phyloP scores from a whole-genome alignment of 2,797 vertebrate genomes.

The Philypnodon macrostomus region DNA sequence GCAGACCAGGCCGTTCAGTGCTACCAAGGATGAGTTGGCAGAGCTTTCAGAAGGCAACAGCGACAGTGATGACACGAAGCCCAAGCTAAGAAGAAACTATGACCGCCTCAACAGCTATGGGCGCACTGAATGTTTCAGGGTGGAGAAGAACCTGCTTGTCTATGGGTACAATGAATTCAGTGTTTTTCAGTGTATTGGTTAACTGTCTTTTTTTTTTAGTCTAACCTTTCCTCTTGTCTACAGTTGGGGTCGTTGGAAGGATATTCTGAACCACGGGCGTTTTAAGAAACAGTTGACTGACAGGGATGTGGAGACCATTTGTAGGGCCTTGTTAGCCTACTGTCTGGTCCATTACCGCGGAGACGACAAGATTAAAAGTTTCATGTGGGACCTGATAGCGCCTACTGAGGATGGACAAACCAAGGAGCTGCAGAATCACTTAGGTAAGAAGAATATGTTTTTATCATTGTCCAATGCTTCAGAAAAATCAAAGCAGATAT shows the following conservation, averaged over 20 bases:
- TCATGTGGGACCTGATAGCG: conserved; percentile 98
- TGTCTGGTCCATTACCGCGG: conserved; percentile 96
- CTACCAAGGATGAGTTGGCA: conserved; percentile 94
- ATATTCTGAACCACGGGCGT: conserved; percentile 93
- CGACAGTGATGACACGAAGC: conserved; percentile 88
- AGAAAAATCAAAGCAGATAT: not conserved
- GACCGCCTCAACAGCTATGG: conserved; percentile 92
- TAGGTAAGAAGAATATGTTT: conserved; percentile 75
- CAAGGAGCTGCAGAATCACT: conserved; percentile 93
- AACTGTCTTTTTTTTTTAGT: not conserved
- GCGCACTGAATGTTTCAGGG: conserved; percentile 95
- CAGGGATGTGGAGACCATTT: conserved; percentile 94
- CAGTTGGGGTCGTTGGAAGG: conserved; percentile 97
- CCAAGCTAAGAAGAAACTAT: conserved; percentile 88
- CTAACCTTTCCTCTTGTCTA: conserved; percentile 9
- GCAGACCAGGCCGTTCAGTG: conserved; percentile 94
- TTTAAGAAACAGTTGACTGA: conserved; percentile 96
- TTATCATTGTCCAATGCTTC: not conserved
- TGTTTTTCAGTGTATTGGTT: not conserved
- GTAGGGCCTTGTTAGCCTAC: conserved; percentile 90
- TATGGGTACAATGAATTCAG: conserved; percentile 82
- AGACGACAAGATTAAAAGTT: conserved; percentile 98
- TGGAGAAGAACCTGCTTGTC: conserved; percentile 96
- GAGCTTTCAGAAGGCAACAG: conserved; percentile 95
- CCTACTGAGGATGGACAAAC: conserved; percentile 93